Base-by-base conservation (phyloP, 1,140 invertebrate genomes). In the Acromyrmex heyeri region DNA sequence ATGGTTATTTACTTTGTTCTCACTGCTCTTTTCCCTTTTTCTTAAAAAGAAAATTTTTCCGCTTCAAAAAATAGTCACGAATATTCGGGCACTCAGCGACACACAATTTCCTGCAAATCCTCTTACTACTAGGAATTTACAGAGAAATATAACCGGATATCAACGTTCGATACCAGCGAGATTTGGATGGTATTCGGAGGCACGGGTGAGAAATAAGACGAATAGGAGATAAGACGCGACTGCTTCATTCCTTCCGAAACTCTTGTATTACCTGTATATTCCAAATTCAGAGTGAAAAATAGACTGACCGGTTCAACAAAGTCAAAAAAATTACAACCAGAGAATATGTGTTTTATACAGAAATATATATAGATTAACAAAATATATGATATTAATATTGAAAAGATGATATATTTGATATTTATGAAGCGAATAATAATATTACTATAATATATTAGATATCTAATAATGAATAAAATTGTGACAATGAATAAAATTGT, bases 201-300 rank as follows among this genome's bases (percentile, higher is more conserved):
- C 59, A 27, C 38, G 44, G 55, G 21, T 81, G 78, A 82, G 79
- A 82, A 82, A 82, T 72, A 70, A 82, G 79, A 24, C 55, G 79
- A 82, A 59, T 73, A 82, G 53, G 18, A 48, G 34, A 72, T 59
- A 18, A 57, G 38, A 82, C 18, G 7, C 69, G 12, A 3, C 24
- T 59, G 30, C 53, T 24, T 7, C 24, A 48, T 48, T 59, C 48
- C 57, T 61, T 48, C n/a, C 24, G 21, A 50, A 10, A 53, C 48
- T 59, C 6, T 0, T 24, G 14, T 14, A 69, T 67, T 67, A n/a
- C 64, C n/a, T 67, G n/a, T 67, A 5, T 34, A 34, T 72, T 30
- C 24, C 0, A 44, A 70, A 30, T 48, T 82, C 24, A 30, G 24
- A 48, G 5, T 27, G 8, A 5, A 50, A 67, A 38, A 21, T 53